Conservation (phyloP, 2,113 vertebrate genomes). For the Motacilla tschutschensis region DNA sequence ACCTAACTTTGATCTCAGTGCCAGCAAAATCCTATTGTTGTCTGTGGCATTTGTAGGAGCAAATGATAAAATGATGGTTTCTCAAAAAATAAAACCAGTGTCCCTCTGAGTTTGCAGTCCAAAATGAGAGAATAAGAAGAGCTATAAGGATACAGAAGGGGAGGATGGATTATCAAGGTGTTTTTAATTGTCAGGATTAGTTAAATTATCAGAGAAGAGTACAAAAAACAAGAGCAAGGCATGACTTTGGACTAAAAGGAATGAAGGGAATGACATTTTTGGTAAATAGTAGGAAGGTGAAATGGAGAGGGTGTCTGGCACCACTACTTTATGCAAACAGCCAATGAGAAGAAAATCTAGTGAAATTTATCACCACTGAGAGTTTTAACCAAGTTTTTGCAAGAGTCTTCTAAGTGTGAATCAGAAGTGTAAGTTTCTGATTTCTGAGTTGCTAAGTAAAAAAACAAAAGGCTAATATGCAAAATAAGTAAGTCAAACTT, state of each 20-base stretch:
- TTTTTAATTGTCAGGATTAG: not conserved
- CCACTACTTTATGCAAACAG: not conserved
- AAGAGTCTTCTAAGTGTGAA: not conserved
- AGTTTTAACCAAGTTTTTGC: not conserved
- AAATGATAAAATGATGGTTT: not conserved
- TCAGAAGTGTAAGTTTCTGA: not conserved
- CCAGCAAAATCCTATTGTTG: not conserved
- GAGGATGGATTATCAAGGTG: not conserved
- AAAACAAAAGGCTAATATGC: not conserved
- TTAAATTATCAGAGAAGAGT: not conserved
- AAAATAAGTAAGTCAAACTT: not conserved
- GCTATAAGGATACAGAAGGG: not conserved
- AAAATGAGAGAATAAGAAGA: not conserved
- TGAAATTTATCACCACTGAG: not conserved
- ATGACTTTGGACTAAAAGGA: not conserved
- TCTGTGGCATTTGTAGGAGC: not conserved
- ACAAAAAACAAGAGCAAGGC: not conserved
- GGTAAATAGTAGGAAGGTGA: not conserved
- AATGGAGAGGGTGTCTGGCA: not conserved
- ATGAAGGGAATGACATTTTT: not conserved
- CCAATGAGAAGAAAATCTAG: not conserved
- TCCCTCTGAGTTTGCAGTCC: not conserved
- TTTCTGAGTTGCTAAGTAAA: not conserved
- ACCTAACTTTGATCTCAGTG: not conserved
- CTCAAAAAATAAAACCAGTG: not conserved